These are phyloP conservation scores for Phoeniculus purpureus DNA, from an alignment of 2,797 vertebrate species.

Conservation along the genomic window DNA sequence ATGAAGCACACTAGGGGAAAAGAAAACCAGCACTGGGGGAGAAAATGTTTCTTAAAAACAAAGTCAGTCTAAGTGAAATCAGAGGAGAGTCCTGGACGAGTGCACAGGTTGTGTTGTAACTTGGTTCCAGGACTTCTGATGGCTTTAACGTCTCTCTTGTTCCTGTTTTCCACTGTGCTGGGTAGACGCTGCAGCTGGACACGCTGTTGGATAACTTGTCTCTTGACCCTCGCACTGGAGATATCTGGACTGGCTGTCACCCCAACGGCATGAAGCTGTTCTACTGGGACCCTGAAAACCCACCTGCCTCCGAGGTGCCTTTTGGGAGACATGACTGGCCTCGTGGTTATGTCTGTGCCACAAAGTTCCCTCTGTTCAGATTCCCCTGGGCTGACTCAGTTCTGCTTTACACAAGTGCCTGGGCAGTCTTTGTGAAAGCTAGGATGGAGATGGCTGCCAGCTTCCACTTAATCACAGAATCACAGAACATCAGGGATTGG, in stretches of 20 bases:
- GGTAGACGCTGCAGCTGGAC: conserved; percentile 80
- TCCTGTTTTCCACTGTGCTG: not conserved
- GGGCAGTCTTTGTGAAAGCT: not conserved
- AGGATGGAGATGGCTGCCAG: not conserved
- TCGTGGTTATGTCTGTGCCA: not conserved
- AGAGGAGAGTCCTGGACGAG: not conserved
- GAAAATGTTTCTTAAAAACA: not conserved
- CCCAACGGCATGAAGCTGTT: conserved; percentile 82
- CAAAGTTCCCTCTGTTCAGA: not conserved
- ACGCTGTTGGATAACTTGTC: conserved; percentile 86
- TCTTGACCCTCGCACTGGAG: conserved; percentile 84
- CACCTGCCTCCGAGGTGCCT: conserved; percentile 88
- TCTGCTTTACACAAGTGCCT: not conserved
- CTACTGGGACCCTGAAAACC: conserved; percentile 73
- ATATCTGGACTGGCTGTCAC: conserved; percentile 88
- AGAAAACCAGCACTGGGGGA: not conserved
- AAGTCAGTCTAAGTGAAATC: not conserved
- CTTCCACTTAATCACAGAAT: no score
- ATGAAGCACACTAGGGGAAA: not conserved
- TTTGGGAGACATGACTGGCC: not conserved
- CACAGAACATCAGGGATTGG: no score
- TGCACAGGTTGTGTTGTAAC: not conserved
- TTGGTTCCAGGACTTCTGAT: not conserved
- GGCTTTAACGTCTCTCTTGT: not conserved
- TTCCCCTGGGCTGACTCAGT: not conserved